Conservation (phyloP, 2,797 vertebrate species). For the Alfaro cultratus region DNA sequence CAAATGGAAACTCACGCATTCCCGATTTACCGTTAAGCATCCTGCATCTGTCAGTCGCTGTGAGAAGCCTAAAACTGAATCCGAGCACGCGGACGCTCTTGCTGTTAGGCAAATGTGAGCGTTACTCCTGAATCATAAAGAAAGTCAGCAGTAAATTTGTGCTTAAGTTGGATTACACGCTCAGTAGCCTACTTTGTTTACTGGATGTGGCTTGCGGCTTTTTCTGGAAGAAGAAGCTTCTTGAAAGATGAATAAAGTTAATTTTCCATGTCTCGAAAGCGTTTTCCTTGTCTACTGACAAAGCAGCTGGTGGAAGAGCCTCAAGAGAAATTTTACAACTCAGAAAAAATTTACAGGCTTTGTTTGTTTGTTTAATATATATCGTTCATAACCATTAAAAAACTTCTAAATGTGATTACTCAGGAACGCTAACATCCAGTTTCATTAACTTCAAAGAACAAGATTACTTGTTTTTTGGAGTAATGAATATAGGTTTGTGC, state of each 20-base stretch:
- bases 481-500: not conserved
- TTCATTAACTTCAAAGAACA: slow-evolving; percentile 6
- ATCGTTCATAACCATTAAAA: not conserved
- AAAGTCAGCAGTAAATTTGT: slow-evolving; percentile 47
- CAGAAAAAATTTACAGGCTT: slow-evolving; percentile 8
- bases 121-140: slow-evolving; percentile 47
- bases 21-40: slow-evolving; percentile 19
- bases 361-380: not conserved
- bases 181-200: slow-evolving; percentile 52
- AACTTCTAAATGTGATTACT: slow-evolving; percentile 3
- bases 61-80: slow-evolving; percentile 52
- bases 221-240: slow-evolving; percentile 35
- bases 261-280: slow-evolving; percentile 32
- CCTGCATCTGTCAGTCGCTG: slow-evolving; percentile 25
- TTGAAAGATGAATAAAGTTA: slow-evolving; percentile 49
- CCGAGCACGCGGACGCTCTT: slow-evolving; percentile 27
- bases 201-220: slow-evolving; percentile 35
- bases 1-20: slow-evolving; percentile 34
- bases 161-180: slow-evolving; percentile 54
- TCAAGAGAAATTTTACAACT: slow-evolving; percentile 16
- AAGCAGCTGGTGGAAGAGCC: slow-evolving; percentile 19
- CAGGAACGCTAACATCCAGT: not conserved
- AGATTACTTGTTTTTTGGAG: not conserved
- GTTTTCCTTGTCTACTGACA: slow-evolving; percentile 36
- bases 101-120: slow-evolving; percentile 45